Percentiles rank a stretch among this genome's conserved stretches.
Evolutionary conservation across 1,140 invertebrate species (phyloP).

Genomic region (Ceratosolen solmsi): DNA sequence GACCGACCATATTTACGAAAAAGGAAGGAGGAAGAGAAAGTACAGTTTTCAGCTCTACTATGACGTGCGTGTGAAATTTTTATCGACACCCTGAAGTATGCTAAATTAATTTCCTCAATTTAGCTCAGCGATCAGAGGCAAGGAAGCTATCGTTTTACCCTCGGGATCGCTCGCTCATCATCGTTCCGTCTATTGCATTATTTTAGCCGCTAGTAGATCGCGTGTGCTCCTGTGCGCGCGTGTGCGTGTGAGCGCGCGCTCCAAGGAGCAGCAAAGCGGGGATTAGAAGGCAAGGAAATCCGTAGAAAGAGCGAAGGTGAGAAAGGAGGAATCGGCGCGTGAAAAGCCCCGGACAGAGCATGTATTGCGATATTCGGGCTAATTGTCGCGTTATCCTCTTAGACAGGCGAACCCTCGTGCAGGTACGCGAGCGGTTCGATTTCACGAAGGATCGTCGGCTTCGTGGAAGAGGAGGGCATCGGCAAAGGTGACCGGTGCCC

Average conservation of each 20-base stretch:
- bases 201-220: too few relatives aligned
- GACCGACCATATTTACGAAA: neutral
- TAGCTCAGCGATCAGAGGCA: neutral
- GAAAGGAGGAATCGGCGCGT: neutral
- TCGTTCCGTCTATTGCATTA: too few relatives aligned
- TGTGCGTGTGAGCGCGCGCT: too few relatives aligned
- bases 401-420: neutral
- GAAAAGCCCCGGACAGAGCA: neutral
- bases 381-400: neutral
- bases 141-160: too few relatives aligned
- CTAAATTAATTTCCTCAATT: neutral
- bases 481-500: conserved; percentile 40
- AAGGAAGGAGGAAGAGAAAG: neutral
- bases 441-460: neutral
- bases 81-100: neutral
- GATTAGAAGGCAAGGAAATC: neutral
- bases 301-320: neutral
- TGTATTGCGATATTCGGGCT: neutral
- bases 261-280: too few relatives aligned
- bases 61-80: neutral
- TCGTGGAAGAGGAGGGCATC: neutral
- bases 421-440: conserved; percentile 1
- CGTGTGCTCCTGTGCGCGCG: too few relatives aligned
- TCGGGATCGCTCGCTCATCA: too few relatives aligned
- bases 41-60: neutral